Conservation (phyloP, 2,888 invertebrate species). For the Eledona agricola region DNA sequence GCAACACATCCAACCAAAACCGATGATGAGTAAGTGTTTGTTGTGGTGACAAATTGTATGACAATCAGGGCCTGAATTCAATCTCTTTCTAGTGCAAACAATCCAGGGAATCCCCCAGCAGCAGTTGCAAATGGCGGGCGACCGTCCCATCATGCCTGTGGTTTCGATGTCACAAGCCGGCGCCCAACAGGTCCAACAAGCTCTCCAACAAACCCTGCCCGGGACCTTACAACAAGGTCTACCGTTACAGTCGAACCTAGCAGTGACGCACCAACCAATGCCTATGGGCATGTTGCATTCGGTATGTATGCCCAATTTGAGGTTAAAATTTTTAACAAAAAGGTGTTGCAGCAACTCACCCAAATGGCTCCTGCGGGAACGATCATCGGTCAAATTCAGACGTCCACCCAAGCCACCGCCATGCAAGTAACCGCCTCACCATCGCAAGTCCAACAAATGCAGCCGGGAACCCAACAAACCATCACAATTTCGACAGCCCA, state of each 20-base stretch:
- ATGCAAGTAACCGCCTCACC: slow-evolving; percentile 55
- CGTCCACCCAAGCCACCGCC: slow-evolving; percentile 52
- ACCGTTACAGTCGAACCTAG: slow-evolving; percentile 64
- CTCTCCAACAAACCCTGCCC: slow-evolving; percentile 65
- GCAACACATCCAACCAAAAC: slow-evolving; percentile 67
- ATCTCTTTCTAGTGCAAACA: slow-evolving; percentile 63
- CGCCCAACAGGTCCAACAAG: slow-evolving; percentile 66
- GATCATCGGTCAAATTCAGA: slow-evolving; percentile 61
- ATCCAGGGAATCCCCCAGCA: slow-evolving; percentile 66
- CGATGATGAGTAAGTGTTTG: slow-evolving; percentile 65
- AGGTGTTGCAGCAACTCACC: slow-evolving; percentile 13
- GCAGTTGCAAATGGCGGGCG: slow-evolving; percentile 61
- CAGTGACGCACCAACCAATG: slow-evolving; percentile 62
- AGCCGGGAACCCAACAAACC: slow-evolving; percentile 47
- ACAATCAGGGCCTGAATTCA: not conserved
- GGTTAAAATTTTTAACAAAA: slow-evolving; percentile 1
- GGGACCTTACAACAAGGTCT: slow-evolving; percentile 68
- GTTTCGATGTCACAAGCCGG: slow-evolving; percentile 69
- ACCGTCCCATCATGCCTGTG: slow-evolving; percentile 71
- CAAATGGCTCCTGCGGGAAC: slow-evolving; percentile 65
- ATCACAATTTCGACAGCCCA: slow-evolving; percentile 55
- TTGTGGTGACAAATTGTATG: not conserved
- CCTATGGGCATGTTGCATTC: slow-evolving; percentile 67
- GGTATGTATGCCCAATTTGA: slow-evolving; percentile 57
- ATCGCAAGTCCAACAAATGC: slow-evolving; percentile 56